Evolutionary conservation across 2,797 vertebrate species (phyloP).

Genomic region (Spatula versicolor): DNA sequence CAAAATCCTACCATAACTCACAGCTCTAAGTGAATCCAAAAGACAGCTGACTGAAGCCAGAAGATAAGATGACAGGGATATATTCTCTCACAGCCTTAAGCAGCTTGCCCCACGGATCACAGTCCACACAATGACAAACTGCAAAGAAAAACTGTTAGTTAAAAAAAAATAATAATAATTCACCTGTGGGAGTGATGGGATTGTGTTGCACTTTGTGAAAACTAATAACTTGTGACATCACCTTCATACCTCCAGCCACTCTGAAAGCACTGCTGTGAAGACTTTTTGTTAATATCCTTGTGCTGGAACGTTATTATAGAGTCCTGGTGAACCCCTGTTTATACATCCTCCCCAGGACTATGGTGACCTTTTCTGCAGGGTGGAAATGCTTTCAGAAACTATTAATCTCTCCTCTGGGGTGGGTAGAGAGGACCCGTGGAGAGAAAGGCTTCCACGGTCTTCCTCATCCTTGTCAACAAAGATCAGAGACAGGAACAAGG

Average conservation of each 20-base stretch:
- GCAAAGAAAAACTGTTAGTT: neutral
- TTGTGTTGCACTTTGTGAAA: neutral
- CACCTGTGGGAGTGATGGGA: neutral
- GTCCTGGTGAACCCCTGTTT: neutral
- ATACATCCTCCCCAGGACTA: slow-evolving; percentile 7
- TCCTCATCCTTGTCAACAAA: slow-evolving; percentile 48
- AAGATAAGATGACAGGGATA: neutral
- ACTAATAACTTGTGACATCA: neutral
- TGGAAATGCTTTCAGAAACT: slow-evolving; percentile 57
- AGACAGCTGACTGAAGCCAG: neutral
- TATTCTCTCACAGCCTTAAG: neutral
- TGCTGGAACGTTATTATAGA: neutral
- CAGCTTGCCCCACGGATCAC: neutral
- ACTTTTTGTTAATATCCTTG: slow-evolving; percentile 1
- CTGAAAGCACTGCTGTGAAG: neutral
- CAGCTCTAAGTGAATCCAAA: neutral
- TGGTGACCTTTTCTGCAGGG: slow-evolving; percentile 48
- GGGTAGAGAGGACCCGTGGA: neutral
- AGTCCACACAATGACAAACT: neutral
- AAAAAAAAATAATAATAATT: neutral
- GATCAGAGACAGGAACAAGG: slow-evolving; percentile 19
- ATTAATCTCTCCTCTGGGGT: slow-evolving; percentile 35
- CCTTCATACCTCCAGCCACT: neutral
- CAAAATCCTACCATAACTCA: neutral
- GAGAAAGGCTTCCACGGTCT: slow-evolving; percentile 37